Percentiles rank a stretch among this genome's conserved stretches.
These are phyloP conservation scores for Microctenopoma lineatum DNA, from an alignment of 2,797 vertebrate genomes.

Conservation along the genomic window DNA sequence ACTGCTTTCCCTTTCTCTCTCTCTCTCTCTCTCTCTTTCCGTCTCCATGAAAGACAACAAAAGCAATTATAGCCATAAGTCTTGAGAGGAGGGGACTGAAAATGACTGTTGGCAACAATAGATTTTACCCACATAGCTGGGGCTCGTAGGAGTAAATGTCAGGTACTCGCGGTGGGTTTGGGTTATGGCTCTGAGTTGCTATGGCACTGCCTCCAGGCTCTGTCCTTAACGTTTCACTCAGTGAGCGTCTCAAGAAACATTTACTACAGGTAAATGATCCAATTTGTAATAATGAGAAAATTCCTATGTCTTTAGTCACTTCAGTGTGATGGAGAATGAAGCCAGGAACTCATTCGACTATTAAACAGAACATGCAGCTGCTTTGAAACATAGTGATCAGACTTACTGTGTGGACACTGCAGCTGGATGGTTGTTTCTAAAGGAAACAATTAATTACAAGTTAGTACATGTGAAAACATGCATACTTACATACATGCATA, in stretches of 20 bases:
- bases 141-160: slow-evolving; percentile 63
- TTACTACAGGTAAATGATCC: too few relatives aligned
- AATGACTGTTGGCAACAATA: slow-evolving; percentile 43
- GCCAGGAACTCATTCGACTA: background rate
- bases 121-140: slow-evolving; percentile 37
- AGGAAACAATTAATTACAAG: too few relatives aligned
- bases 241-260: background rate
- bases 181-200: slow-evolving; percentile 63
- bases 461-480: too few relatives aligned
- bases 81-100: slow-evolving; percentile 22
- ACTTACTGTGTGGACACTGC: too few relatives aligned
- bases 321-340: background rate
- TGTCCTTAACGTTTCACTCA: slow-evolving; percentile 1
- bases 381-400: background rate
- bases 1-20: too few relatives aligned
- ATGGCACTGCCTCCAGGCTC: slow-evolving; percentile 34
- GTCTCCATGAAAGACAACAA: slow-evolving; percentile 43
- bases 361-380: background rate
- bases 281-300: background rate
- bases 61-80: slow-evolving; percentile 43
- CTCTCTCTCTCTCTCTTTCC: background rate
- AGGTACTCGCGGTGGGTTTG: slow-evolving; percentile 52
- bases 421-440: too few relatives aligned
- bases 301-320: background rate
- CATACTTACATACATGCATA: too few relatives aligned